Evolutionary conservation across 2,888 invertebrate genomes (phyloP).

Genomic region (Invenusta paracnida): DNA sequence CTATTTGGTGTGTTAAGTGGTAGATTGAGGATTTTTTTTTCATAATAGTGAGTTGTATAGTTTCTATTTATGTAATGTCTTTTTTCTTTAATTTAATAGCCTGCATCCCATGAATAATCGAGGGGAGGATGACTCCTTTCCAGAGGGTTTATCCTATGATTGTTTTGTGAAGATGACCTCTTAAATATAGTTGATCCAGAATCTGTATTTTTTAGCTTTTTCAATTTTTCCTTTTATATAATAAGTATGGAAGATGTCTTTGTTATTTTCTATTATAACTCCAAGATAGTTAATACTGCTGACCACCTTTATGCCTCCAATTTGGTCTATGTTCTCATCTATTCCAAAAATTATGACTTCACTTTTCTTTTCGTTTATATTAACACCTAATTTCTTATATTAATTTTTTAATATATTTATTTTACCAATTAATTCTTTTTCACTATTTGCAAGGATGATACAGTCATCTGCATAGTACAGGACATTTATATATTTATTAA

Average conservation of each 20-base stretch:
- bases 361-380: not conserved
- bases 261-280: not conserved
- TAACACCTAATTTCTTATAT: not conserved
- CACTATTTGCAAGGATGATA: not conserved
- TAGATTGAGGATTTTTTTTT: not conserved
- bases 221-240: not conserved
- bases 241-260: not conserved
- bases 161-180: not conserved
- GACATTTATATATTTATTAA: not conserved
- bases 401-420: not conserved
- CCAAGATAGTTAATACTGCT: not conserved
- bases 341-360: not conserved
- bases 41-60: not conserved
- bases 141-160: not conserved
- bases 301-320: not conserved
- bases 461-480: not conserved
- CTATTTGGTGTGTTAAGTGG: not conserved
- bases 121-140: not conserved
- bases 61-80: not conserved
- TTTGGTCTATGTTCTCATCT: not conserved
- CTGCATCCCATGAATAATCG: not conserved
- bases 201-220: not conserved
- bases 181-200: not conserved
- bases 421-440: not conserved
- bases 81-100: not conserved